Base-by-base conservation (phyloP, 1,140 invertebrate genomes). In the Muscidifurax raptorellus region DNA sequence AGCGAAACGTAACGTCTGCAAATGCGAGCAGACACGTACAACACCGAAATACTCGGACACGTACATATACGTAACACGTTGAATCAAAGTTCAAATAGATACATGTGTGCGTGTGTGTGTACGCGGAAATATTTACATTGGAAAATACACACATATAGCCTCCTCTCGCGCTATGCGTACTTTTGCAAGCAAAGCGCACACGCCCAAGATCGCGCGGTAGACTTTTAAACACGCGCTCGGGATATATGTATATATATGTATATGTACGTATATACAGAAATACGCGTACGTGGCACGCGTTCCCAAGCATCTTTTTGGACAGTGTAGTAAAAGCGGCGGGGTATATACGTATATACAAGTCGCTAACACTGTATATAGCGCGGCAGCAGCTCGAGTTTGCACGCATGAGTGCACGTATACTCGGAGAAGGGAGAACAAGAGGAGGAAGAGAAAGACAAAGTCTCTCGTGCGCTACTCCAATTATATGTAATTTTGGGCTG, bases 401-500 rank as follows among this genome's bases (percentile, higher is more conserved):
- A 72, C 28, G 69, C 75, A 32, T 59, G 75, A 40, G 66, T 71
- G 76, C 75, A 12, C 75, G 13, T 71, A 0, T 15, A 78, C 82
- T 27, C 66, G 13, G 66, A 30, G 66, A 69, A 30, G 66, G 66
- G 28, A 3, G 27, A 30, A 69, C 12, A n/a, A n/a, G 15, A 80
- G 27, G 69, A 83, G 67, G 25, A 32, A 83, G 66, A 80, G 52
- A 76, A 44, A 72, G 64, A 84, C 69, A 76, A 80, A 85, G 67
- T 79, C 78, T 84, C 59, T 66, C 71, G 83, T 80, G 83, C 78
- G 36, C 76, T 83, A 86, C 81, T 86, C 81, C 80, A 86, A 85
- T 85, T 85, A 85, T 85, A 80, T 85, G 83, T 85, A 85, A 85
- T 85, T 85, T 85, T 80, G 83, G 83, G 74, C 83, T 85, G 71